Percentiles rank a stretch among this genome's conserved stretches.
phyloP scores from a whole-genome alignment of 2,888 invertebrate genomes.

The Imbricaverruca yamaguchii region DNA sequence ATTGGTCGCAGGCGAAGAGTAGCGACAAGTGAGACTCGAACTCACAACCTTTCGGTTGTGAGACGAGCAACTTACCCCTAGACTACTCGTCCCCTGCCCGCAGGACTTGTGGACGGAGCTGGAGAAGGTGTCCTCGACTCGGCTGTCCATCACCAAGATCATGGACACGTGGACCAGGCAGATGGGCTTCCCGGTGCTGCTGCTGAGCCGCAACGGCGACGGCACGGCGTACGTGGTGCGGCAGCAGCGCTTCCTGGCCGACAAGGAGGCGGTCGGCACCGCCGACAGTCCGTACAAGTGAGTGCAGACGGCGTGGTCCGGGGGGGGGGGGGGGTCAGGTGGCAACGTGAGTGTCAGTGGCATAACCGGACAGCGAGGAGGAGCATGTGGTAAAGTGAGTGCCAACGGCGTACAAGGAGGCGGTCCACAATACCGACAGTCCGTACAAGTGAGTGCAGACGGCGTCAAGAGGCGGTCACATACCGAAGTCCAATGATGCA shows the following conservation, averaged over 20 bases:
- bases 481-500: no score
- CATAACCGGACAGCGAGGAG: no score
- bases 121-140: slow-evolving; percentile 41
- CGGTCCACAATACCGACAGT: slow-evolving; percentile 30
- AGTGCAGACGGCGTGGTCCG: slow-evolving; percentile 26
- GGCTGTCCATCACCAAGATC: slow-evolving; percentile 41
- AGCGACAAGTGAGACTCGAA: no score
- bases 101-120: slow-evolving; percentile 40
- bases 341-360: no score
- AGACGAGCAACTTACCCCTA: no score
- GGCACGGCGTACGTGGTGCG: slow-evolving; percentile 48
- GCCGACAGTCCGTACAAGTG: background rate
- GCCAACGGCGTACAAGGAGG: slow-evolving; percentile 54
- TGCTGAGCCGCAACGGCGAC: slow-evolving; percentile 46
- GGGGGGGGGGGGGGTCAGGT: no score
- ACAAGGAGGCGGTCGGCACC: slow-evolving; percentile 48
- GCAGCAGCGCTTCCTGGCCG: slow-evolving; percentile 66
- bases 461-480: no score
- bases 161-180: slow-evolving; percentile 87
- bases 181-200: slow-evolving; percentile 76
- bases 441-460: slow-evolving; percentile 28
- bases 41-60: no score
- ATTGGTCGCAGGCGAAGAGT: no score
- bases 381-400: no score
- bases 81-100: no score